A percentile compares a stretch with the other conserved stretches of the same genome.
Conservation (phyloP, 2,797 vertebrate species). For the Pseudochromis fuscus region DNA sequence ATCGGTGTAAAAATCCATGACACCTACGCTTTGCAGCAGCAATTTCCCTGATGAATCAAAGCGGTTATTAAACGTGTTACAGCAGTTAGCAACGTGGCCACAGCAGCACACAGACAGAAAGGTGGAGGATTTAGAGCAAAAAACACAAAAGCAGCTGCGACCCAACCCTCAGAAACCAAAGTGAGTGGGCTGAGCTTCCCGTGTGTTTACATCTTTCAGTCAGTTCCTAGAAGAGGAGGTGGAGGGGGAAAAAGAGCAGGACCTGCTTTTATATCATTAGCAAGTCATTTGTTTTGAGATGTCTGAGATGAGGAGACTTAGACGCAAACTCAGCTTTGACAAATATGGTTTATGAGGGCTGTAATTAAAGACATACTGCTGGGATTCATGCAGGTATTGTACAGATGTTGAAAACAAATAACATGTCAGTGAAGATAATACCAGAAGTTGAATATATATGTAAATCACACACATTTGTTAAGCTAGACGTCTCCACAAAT, state of each 20-base stretch:
- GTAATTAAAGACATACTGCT: not conserved
- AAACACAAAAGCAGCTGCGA: slow-evolving; percentile 52
- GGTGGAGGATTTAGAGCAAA: slow-evolving; percentile 39
- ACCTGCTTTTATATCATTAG: slow-evolving; percentile 39
- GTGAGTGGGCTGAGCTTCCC: slow-evolving; percentile 50
- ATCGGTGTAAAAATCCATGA: slow-evolving; percentile 2
- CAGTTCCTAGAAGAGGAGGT: slow-evolving; percentile 51
- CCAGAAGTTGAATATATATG: no score
- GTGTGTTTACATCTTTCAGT: slow-evolving; percentile 56
- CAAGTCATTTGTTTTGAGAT: slow-evolving; percentile 42
- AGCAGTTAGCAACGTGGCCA: slow-evolving; percentile 38
- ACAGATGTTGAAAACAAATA: no score
- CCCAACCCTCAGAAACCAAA: slow-evolving; percentile 62
- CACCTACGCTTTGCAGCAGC: not conserved
- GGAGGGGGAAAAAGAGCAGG: slow-evolving; percentile 25
- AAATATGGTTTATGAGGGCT: slow-evolving; percentile 29
- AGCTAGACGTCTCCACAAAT: no score
- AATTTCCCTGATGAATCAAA: slow-evolving; percentile 33
- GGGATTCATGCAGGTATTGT: not conserved
- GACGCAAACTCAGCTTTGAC: slow-evolving; percentile 3
- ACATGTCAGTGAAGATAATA: no score
- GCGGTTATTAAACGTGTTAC: slow-evolving; percentile 24
- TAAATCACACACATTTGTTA: no score
- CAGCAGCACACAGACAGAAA: slow-evolving; percentile 34
- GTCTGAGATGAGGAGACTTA: slow-evolving; percentile 22